Evolutionary conservation across 2,113 vertebrate genomes (phyloP), one percentile per base, ranked within the genome.

Genomic region (Cnemophilus loriae): DNA sequence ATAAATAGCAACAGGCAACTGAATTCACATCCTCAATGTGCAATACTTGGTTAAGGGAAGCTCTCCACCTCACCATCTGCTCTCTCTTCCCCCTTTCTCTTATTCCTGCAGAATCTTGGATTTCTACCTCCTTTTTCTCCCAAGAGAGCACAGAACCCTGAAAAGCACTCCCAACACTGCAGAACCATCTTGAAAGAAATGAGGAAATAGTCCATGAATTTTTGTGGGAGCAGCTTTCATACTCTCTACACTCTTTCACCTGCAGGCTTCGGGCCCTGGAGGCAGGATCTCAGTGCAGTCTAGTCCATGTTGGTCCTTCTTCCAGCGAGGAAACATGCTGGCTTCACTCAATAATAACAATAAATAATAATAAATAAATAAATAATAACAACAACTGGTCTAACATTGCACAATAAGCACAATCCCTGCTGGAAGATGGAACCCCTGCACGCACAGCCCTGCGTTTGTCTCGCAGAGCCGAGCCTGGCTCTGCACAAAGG

Each of bases 1-100:
- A 89, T n/a, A 93, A 96, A 95, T 42, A 87, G 84, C 74, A 91
- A 42, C 44, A 82, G 44, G 57, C 61, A 84, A 27, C 18, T 49
- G 49, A 87, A 71, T 76, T 94, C 73, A 24, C 44, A 18, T 91
- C 44, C 81, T 94, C 82, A 14, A 0, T 7, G 39, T 77, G 46
- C n/a, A 87, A 23, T 5, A 8, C 26, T 57, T 21, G 10, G 16
- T 30, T n/a, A 10, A 89, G 47, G 65, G 49, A 70, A 77, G 16
- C 32, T 90, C 73, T 52, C 47, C 44, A 67, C 47, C 30, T 50
- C 50, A 33, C 46, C 73, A 81, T 75, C 91, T 81, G 46, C 73
- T 84, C 78, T 71, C 59, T 75, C 37, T 82, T 77, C 41, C 13
- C 18, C 16, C 17, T 75, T 84, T 41, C 89, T 71, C 77, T 68